A percentile compares a stretch with the other conserved stretches of the same genome.
Conservation (phyloP, 1,140 invertebrate genomes). For the Tetramorium parvispinum region DNA sequence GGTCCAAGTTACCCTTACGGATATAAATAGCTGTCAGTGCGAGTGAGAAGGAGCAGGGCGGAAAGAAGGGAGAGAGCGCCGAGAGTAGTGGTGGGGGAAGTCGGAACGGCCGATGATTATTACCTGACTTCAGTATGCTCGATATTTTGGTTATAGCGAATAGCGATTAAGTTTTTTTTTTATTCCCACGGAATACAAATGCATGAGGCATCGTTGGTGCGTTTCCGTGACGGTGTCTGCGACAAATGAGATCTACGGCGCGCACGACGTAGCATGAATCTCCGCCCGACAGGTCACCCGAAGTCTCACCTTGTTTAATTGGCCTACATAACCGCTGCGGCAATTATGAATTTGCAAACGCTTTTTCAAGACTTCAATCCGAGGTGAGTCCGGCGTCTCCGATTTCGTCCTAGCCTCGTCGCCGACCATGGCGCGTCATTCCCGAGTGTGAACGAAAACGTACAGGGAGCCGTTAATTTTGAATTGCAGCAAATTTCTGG, state of each 20-base stretch:
- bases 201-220: slow-evolving; percentile 44
- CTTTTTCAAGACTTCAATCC: slow-evolving; percentile 97
- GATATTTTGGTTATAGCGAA: slow-evolving; percentile 65
- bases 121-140: slow-evolving; percentile 71
- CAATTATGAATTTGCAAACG: slow-evolving; percentile 94
- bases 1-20: neutral
- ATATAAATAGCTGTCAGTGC: slow-evolving; percentile 1
- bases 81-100: neutral
- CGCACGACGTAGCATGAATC: slow-evolving; percentile 61
- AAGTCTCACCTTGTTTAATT: slow-evolving; percentile 55
- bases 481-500: slow-evolving; percentile 96
- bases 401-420: no score
- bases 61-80: neutral
- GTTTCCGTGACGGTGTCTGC: slow-evolving; percentile 53
- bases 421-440: neutral
- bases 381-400: slow-evolving; percentile 85
- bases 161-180: slow-evolving; percentile 61
- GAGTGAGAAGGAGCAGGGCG: neutral
- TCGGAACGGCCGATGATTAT: slow-evolving; percentile 47
- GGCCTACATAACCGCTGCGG: slow-evolving; percentile 59
- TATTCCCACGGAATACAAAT: slow-evolving; percentile 54
- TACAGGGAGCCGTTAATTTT: slow-evolving; percentile 63
- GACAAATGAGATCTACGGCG: slow-evolving; percentile 62
- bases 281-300: slow-evolving; percentile 8
- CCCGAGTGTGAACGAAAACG: neutral